phyloP scores from a whole-genome alignment of 2,113 vertebrate genomes.

The Bostrychus sinensis region DNA sequence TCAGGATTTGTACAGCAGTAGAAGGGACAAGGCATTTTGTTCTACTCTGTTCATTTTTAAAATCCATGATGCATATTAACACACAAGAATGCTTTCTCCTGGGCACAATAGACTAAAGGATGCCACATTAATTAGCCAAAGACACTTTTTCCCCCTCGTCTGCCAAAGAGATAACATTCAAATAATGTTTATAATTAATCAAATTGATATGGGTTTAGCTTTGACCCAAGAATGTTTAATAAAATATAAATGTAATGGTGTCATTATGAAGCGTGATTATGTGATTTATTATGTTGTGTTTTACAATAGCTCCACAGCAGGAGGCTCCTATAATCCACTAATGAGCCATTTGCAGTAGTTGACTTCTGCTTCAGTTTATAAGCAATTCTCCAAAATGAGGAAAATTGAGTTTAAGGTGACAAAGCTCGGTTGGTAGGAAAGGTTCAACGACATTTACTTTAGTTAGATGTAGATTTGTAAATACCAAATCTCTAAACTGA shows the following conservation, averaged over 20 bases:
- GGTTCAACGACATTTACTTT: not conserved
- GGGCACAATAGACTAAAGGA: not conserved
- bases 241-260: not conserved
- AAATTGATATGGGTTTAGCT: not conserved
- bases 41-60: not conserved
- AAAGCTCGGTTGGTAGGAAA: not conserved
- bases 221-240: not conserved
- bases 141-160: too few species aligned
- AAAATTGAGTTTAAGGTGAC: not conserved
- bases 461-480: not conserved
- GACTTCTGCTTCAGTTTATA: not conserved
- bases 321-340: not conserved
- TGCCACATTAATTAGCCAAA: not conserved
- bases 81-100: too few species aligned
- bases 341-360: not conserved
- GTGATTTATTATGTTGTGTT: constrained; percentile 4
- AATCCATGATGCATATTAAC: too few species aligned
- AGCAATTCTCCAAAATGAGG: not conserved
- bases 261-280: constrained; percentile 5
- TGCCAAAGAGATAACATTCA: constrained; percentile 1
- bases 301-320: not conserved
- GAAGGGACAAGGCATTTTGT: too few species aligned
- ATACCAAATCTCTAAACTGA: too few species aligned
- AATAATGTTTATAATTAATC: constrained; percentile 5
- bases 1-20: too few species aligned